phyloP scores from a whole-genome alignment of 2,113 vertebrate species.

The Psophia crepitans region DNA sequence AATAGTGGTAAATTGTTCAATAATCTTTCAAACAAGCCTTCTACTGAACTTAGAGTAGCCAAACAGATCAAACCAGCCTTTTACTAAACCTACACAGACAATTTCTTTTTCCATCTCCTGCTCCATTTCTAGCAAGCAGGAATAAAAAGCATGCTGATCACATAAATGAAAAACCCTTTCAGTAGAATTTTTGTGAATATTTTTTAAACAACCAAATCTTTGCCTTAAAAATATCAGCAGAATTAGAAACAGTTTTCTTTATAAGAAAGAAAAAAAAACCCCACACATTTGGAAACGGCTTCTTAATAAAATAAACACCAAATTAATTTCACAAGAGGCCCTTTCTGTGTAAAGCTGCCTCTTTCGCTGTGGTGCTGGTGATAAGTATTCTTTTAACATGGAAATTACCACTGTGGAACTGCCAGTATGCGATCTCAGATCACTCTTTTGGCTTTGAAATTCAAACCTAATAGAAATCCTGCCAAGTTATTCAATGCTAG shows the following conservation, averaged over 20 bases:
- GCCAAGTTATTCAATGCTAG: slow-evolving; percentile 69
- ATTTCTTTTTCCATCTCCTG: not conserved
- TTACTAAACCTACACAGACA: not conserved
- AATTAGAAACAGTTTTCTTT: slow-evolving; percentile 11
- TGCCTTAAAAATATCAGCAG: not conserved
- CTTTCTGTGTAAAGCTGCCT: slow-evolving; percentile 71
- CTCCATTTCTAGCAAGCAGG: not conserved
- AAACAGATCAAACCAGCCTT: not conserved
- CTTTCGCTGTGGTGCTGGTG: slow-evolving; percentile 68
- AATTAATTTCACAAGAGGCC: slow-evolving; percentile 74
- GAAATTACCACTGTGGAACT: slow-evolving; percentile 75
- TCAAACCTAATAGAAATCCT: slow-evolving; percentile 72
- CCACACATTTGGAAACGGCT: slow-evolving; percentile 40
- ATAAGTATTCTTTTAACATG: slow-evolving; percentile 76
- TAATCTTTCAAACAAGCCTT: not conserved
- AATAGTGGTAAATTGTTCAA: not conserved
- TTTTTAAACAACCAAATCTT: not conserved
- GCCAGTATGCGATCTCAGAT: slow-evolving; percentile 74
- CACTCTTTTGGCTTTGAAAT: slow-evolving; percentile 77
- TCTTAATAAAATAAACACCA: slow-evolving; percentile 71
- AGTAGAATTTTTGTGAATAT: not conserved
- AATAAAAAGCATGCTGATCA: not conserved
- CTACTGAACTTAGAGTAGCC: not conserved
- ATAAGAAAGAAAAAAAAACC: not conserved
- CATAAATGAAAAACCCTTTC: not conserved